Evolutionary conservation across 2,888 invertebrate genomes (phyloP).

Genomic region (Ophion costatus): DNA sequence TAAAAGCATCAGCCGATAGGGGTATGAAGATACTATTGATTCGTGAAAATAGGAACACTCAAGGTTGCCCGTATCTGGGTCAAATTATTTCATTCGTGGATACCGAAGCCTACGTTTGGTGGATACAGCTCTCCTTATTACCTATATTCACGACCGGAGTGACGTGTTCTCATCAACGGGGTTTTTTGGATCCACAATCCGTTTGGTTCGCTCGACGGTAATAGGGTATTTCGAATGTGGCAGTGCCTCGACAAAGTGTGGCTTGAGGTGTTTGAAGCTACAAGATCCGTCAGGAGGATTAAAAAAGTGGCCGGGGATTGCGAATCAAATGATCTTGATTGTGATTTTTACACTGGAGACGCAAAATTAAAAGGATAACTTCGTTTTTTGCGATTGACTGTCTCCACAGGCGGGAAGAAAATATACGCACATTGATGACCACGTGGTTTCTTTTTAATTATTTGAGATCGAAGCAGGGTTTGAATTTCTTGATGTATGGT

Average conservation of each 20-base stretch:
- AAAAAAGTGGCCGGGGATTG: neutral
- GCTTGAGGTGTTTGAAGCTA: neutral
- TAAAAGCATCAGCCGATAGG: neutral
- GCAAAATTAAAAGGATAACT: neutral
- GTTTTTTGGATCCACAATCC: neutral
- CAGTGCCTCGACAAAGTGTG: neutral
- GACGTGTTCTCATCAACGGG: conserved; percentile 26
- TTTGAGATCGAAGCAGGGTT: conserved; percentile 39
- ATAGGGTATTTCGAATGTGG: neutral
- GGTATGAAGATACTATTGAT: neutral
- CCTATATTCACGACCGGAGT: neutral
- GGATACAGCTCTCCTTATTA: too few relatives aligned
- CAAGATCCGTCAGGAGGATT: neutral
- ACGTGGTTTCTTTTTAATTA: conserved; percentile 18
- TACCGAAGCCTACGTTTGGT: too few relatives aligned
- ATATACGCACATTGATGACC: conserved; percentile 4
- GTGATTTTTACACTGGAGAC: neutral
- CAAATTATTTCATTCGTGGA: neutral
- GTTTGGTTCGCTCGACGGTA: neutral
- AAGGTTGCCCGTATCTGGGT: neutral
- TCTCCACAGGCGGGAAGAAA: neutral
- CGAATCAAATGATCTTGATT: neutral
- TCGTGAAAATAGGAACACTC: neutral
- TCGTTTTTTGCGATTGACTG: neutral
- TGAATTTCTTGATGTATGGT: conserved; percentile 1